Base-by-base conservation (phyloP, 2,113 vertebrate genomes). In the Castor canadensis region DNA sequence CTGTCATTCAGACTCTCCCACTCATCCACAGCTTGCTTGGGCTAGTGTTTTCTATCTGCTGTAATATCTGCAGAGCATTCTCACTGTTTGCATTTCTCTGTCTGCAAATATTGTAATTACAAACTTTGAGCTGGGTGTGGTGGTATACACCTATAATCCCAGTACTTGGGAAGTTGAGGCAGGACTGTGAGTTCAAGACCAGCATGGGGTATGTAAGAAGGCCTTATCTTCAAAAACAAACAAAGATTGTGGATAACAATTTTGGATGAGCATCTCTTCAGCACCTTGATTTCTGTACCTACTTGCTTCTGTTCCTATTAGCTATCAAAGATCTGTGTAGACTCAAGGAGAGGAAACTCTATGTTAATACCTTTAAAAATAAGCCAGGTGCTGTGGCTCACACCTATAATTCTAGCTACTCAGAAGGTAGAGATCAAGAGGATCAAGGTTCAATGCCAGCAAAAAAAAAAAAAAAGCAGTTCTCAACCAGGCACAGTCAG, bases 341-440 rank as follows among this genome's bases (percentile, higher is more conserved):
- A 16, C 45, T 90, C 58, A 95, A n/a, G 19, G 35, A 58, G 66
- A 32, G 47, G n/a, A 60, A 76, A 22, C 38, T 77, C 19, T 93
- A 56, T 64, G 64, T 73, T 93, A n/a, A 73, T 73, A 24, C 49
- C 54, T 90, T 94, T 82, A 54, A 60, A 87, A 91, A 38, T 71
- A 85, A 93, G 60, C 52, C 15, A 8, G 8, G n/a, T n/a, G n/a
- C n/a, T n/a, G n/a, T n/a, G n/a, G n/a, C n/a, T n/a, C n/a, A n/a
- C n/a, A n/a, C n/a, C n/a, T n/a, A n/a, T n/a, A n/a, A n/a, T n/a
- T n/a, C n/a, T n/a, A n/a, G n/a, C n/a, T n/a, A n/a, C n/a, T n/a
- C n/a, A n/a, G n/a, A n/a, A n/a, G n/a, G n/a, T n/a, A n/a, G n/a
- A n/a, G n/a, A n/a, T n/a, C n/a, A n/a, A n/a, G n/a, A n/a, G n/a